These are phyloP conservation scores for Porites divaricata DNA, from an alignment of 92 coral and sea anemone genomes.

Conservation along the genomic window DNA sequence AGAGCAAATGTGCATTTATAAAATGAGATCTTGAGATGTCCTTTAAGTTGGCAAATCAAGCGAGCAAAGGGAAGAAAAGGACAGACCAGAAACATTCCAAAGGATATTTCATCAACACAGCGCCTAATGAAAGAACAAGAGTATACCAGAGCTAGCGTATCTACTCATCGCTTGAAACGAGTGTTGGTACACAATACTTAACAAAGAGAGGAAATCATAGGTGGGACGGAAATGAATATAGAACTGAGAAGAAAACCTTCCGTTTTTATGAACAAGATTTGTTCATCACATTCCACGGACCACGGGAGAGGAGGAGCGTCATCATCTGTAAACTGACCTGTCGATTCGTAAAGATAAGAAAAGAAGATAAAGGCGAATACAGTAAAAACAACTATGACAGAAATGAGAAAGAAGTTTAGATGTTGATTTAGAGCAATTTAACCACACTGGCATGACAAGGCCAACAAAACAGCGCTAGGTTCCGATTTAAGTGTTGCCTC, in stretches of 20 bases:
- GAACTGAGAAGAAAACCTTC: slow-evolving; percentile 31
- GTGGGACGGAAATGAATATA: background rate
- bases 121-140: too few relatives aligned
- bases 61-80: too few relatives aligned
- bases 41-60: too few relatives aligned
- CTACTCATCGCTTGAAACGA: background rate
- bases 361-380: slow-evolving; percentile 2
- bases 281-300: slow-evolving; percentile 82
- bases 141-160: background rate
- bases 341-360: background rate
- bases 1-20: too few relatives aligned
- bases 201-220: background rate
- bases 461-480: too few relatives aligned
- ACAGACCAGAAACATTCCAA: too few relatives aligned
- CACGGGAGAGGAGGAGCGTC: slow-evolving; percentile 80
- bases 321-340: slow-evolving; percentile 78
- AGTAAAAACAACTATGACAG: background rate
- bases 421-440: too few relatives aligned
- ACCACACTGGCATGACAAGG: too few relatives aligned
- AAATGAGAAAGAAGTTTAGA: too few relatives aligned
- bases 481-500: too few relatives aligned
- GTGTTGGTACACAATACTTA: background rate
- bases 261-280: background rate
- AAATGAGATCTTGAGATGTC: too few relatives aligned
- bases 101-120: too few relatives aligned